phyloP scores from a whole-genome alignment of 2,888 invertebrate genomes.

The Azorinus chamasolen region DNA sequence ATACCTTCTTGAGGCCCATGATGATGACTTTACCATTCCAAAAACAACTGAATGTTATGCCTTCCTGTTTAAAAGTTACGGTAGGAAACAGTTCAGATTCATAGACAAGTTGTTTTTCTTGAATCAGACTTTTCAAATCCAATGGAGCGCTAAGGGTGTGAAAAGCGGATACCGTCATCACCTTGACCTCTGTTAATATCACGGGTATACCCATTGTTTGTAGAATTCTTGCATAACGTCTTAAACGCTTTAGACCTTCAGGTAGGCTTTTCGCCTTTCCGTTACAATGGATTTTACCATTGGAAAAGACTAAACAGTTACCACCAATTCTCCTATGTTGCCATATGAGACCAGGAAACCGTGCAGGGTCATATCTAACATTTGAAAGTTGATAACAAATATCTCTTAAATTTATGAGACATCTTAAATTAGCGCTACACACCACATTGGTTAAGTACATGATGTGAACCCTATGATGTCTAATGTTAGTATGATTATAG shows the following conservation, averaged over 20 bases:
- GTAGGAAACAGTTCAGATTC: slow-evolving; percentile 35
- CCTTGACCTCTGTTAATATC: neutral
- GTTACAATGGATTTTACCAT: slow-evolving; percentile 32
- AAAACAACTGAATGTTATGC: no score
- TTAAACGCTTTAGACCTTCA: slow-evolving; percentile 16
- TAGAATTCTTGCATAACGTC: slow-evolving; percentile 25
- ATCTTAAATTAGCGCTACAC: slow-evolving; percentile 14
- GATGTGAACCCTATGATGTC: slow-evolving; percentile 1
- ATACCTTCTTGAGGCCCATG: no score
- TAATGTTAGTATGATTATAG: no score
- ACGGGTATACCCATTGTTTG: slow-evolving; percentile 16
- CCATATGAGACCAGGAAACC: slow-evolving; percentile 32
- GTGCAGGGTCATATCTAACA: slow-evolving; percentile 8
- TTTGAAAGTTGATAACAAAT: slow-evolving; percentile 17
- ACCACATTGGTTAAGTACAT: slow-evolving; percentile 33
- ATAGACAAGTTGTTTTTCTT: slow-evolving; percentile 10
- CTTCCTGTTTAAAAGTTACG: no score
- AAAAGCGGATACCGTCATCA: slow-evolving; percentile 11
- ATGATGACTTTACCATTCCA: no score
- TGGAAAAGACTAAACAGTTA: slow-evolving; percentile 36
- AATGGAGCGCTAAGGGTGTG: slow-evolving; percentile 10
- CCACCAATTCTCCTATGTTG: slow-evolving; percentile 36
- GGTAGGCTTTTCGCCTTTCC: slow-evolving; percentile 5
- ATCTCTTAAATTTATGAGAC: slow-evolving; percentile 12
- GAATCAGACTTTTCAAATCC: slow-evolving; percentile 2